A percentile compares a stretch with the other conserved stretches of the same genome.
Evolutionary conservation across 2,113 vertebrate species (phyloP).

Genomic region (Fulmarus glacialis): DNA sequence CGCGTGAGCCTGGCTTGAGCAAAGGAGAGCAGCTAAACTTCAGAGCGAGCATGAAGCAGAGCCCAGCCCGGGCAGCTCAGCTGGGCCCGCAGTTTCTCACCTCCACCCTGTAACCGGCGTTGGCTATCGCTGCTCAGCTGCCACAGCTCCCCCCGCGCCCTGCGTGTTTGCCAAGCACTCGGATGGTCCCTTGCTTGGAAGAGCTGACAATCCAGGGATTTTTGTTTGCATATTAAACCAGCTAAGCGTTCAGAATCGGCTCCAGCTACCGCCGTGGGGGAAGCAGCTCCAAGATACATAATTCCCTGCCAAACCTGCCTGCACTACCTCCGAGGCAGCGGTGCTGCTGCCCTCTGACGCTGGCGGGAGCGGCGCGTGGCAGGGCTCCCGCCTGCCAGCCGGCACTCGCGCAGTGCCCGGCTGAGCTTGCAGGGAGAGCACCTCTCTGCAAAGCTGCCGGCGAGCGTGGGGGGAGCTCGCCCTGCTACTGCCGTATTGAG

Average conservation of each 20-base stretch:
- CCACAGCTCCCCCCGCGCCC: not conserved
- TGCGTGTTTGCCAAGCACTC: not conserved
- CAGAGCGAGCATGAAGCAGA: not conserved
- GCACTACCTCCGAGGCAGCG: not conserved
- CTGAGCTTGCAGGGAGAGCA: fast-evolving
- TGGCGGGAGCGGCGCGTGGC: not conserved
- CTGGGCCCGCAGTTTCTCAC: not conserved
- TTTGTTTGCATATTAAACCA: slow-evolving; percentile 49
- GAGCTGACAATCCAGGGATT: not conserved
- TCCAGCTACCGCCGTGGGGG: not conserved
- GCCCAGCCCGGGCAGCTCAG: not conserved
- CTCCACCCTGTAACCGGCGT: not conserved
- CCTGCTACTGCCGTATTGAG: fast-evolving
- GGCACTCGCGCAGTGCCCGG: fast-evolving
- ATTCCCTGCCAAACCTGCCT: slow-evolving; percentile 4
- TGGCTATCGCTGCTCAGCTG: not conserved
- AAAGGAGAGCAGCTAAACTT: not conserved
- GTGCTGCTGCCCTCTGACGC: not conserved
- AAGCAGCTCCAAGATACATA: slow-evolving; percentile 20
- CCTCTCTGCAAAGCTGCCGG: not conserved
- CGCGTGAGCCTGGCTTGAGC: fast-evolving
- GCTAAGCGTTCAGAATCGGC: slow-evolving; percentile 9
- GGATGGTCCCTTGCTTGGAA: not conserved
- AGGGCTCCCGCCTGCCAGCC: fast-evolving
- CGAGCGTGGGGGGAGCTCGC: fast-evolving